A percentile compares a stretch with the other conserved stretches of the same genome.
phyloP scores from a whole-genome alignment of 2,888 invertebrate species.

The Monoplex corrugatus region DNA sequence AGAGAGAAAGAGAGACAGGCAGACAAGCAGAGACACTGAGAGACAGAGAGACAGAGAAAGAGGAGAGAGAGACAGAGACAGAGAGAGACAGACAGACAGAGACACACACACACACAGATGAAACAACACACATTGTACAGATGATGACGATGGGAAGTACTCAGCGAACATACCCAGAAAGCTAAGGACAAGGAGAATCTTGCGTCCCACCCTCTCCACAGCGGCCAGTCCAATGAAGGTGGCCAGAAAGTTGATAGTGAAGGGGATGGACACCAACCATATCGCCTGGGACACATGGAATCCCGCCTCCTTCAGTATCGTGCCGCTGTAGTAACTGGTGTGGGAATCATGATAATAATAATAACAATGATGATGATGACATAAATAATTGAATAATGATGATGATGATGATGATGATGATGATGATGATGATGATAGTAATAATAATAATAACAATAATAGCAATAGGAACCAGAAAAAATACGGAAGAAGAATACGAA shows the following conservation, averaged over 20 bases:
- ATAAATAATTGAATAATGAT: no score
- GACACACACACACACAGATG: background rate
- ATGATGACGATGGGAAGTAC: no score
- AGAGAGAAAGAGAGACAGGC: background rate
- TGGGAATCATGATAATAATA: no score
- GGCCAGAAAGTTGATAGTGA: conserved; percentile 82
- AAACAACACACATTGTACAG: background rate
- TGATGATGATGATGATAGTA: no score
- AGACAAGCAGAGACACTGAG: background rate
- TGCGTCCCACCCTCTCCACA: conserved; percentile 83
- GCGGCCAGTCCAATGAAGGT: conserved; percentile 83
- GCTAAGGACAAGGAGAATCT: conserved; percentile 70
- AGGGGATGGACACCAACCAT: conserved; percentile 82
- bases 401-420: no score
- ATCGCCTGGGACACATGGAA: conserved; percentile 81
- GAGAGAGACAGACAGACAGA: background rate
- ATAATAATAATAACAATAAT: no score
- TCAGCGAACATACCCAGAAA: conserved; percentile 73
- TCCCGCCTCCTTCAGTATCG: conserved; percentile 82
- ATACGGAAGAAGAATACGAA: no score
- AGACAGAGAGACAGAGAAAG: background rate
- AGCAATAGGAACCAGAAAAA: no score
- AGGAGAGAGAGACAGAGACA: background rate
- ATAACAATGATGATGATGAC: no score
- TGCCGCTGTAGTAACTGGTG: conserved; percentile 84